Base-by-base conservation (phyloP, 2,888 invertebrate species). In the Notodonta dromedarius region DNA sequence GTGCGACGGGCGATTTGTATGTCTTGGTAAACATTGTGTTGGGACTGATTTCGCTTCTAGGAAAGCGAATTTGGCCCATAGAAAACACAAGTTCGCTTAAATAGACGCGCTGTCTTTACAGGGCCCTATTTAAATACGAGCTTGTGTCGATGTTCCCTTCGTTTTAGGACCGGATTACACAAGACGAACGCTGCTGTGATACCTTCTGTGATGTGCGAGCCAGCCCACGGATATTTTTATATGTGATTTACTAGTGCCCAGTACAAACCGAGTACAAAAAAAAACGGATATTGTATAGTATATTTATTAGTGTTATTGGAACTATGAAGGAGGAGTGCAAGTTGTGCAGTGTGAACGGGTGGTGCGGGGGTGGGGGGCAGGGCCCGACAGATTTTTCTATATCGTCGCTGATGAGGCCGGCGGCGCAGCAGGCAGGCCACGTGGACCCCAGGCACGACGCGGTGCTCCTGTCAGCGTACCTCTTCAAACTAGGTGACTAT, bases 201-300 rank as follows among this genome's bases (percentile, higher is more conserved):
- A 93, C 66, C 82, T 86, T 83, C 91, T 93, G 93, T 93, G 93
- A 93, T 93, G 90, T 87, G 91, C 85, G 86, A 87, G 82, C 85
- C 83, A 88, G 85, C 86, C 85, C 85, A 86, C 83, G 88, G 88
- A 91, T 93, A 93, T 92, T 93, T 93, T 91, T 93, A 87, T 92
- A 93, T 93, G 93, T 93, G 91, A 93, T 93, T 93, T 93, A 93
- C 84, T 87, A 91, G 90, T 91, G 91, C 90, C 91, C 88, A 89
- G 93, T 93, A 93, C 93, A 93, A 91, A 92, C 92, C 93, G 91
- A 93, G 93, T 93, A 93, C 93, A 91, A 92, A 90, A 93, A 85
- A 92, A 93, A 92, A 88, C 89, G 91, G 91, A 89, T 80, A 82
- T 74, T 73, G 67, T 74, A 84, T 79, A 89, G 83, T 66, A 74